These are phyloP conservation scores for Cebus imitator DNA, from an alignment of 2,113 vertebrate species.

Conservation along the genomic window DNA sequence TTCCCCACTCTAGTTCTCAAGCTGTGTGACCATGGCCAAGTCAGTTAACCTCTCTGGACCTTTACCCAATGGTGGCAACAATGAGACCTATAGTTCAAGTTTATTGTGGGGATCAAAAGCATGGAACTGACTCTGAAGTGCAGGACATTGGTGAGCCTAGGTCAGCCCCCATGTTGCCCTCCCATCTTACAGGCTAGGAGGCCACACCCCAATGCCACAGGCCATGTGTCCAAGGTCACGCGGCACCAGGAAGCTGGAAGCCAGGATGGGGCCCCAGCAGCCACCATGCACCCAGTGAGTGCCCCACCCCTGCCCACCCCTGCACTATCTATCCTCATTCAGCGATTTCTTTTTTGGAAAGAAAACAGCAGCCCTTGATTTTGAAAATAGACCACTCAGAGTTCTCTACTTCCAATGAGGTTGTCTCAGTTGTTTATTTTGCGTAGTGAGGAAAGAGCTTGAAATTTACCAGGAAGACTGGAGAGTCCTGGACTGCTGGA, in stretches of 20 bases:
- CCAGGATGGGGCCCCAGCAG: background rate
- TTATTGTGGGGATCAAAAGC: background rate
- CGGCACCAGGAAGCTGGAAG: background rate
- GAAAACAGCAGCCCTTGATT: background rate
- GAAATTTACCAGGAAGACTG: background rate
- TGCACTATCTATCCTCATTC: background rate
- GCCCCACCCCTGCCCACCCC: background rate
- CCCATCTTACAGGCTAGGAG: background rate
- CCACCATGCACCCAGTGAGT: background rate
- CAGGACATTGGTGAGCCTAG: background rate
- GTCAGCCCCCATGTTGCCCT: background rate
- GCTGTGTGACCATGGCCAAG: background rate
- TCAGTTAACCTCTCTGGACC: background rate
- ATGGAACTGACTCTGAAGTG: background rate
- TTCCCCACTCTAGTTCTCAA: background rate
- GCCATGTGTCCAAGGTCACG: background rate
- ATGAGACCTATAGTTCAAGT: background rate
- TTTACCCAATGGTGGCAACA: background rate
- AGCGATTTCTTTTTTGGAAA: conserved; percentile 34
- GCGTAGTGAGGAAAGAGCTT: background rate
- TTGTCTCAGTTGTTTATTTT: conserved; percentile 10
- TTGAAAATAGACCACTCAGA: conserved; percentile 1
- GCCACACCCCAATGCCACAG: background rate
- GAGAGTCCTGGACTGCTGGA: background rate
- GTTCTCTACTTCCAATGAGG: background rate